These are phyloP conservation scores for Pempheris klunzingeri DNA, from an alignment of 2,797 vertebrate genomes.

Conservation along the genomic window DNA sequence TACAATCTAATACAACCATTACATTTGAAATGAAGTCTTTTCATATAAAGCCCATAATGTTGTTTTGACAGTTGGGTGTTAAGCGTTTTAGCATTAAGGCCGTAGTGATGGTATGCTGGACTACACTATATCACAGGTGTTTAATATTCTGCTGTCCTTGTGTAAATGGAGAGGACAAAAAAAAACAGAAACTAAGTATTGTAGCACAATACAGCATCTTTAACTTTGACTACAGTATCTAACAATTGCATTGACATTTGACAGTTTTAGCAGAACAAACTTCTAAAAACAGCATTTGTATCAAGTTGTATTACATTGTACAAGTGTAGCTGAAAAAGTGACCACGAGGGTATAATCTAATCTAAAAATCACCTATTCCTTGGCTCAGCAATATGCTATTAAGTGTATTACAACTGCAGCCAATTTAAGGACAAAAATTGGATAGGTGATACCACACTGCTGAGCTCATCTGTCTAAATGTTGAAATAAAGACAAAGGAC, in stretches of 20 bases:
- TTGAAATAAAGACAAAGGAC: background rate
- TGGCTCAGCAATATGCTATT: conserved; percentile 11
- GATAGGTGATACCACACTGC: conserved; percentile 25
- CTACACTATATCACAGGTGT: background rate
- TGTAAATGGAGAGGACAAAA: background rate
- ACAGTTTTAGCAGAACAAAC: background rate
- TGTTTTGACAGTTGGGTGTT: too few relatives aligned
- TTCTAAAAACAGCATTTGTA: background rate
- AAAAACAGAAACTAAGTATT: background rate
- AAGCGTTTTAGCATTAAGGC: too few relatives aligned
- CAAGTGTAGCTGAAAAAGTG: background rate
- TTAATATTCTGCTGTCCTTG: background rate
- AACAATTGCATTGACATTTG: background rate
- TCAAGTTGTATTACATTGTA: background rate
- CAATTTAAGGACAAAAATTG: background rate
- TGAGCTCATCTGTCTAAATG: background rate
- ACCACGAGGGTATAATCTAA: background rate
- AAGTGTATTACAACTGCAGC: background rate
- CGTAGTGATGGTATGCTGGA: background rate
- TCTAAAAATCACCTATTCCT: conserved; percentile 5
- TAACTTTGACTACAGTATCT: background rate
- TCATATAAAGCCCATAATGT: too few relatives aligned
- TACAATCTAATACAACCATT: background rate
- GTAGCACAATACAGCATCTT: background rate
- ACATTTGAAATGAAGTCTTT: too few relatives aligned